phyloP scores from a whole-genome alignment of 2,113 vertebrate species.

The Myodes glareolus region DNA sequence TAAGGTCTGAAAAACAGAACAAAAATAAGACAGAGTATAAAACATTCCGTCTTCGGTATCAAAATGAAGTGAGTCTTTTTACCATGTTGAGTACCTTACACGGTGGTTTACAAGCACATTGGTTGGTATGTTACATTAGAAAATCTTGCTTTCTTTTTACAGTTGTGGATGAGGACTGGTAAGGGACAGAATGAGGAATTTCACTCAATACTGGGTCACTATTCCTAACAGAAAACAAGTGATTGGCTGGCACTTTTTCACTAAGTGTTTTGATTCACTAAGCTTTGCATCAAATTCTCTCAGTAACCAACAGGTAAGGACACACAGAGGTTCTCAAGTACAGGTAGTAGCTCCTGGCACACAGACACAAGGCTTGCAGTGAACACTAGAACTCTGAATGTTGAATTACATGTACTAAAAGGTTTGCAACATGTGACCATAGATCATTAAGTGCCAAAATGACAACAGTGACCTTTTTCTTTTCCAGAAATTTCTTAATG shows the following conservation, averaged over 20 bases:
- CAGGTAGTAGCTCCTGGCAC: background rate
- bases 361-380: background rate
- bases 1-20: slow-evolving; percentile 78
- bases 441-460: background rate
- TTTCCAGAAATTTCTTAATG: background rate
- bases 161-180: background rate
- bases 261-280: too few relatives aligned
- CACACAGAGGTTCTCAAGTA: background rate
- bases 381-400: background rate
- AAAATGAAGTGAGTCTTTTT: background rate
- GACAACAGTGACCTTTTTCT: background rate
- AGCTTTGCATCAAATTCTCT: background rate
- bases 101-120: background rate
- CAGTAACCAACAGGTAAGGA: background rate
- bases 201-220: background rate
- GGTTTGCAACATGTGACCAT: background rate
- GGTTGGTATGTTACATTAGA: background rate
- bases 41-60: background rate
- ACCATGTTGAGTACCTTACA: background rate
- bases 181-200: background rate
- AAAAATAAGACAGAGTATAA: background rate
- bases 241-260: rapidly evolving
- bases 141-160: background rate
- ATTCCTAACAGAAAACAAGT: background rate
- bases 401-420: background rate